Base-by-base conservation (phyloP, 2,888 invertebrate genomes). In the Drosophila meridionalis region DNA sequence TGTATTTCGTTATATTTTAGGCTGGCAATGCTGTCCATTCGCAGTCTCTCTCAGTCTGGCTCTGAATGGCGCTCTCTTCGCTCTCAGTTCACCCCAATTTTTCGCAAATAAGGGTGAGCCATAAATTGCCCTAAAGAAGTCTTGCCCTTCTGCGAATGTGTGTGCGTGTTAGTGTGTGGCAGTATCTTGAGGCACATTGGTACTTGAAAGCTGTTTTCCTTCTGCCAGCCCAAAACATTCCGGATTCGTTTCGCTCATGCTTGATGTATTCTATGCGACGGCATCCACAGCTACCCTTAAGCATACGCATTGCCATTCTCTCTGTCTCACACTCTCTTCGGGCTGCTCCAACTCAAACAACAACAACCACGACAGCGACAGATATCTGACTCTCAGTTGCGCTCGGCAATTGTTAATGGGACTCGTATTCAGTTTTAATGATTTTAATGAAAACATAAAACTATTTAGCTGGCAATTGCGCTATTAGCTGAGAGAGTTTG, bases 391-490 rank as follows among this genome's bases (percentile, higher is more conserved):
- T 43, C 70, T 56, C 70, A 26, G 42, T 30, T 32, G 36, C 68
- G 38, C 64, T 66, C 62, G 48, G 36, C 52, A 52, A 64, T 67
- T 74, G 69, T 69, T 76, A 83, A 83, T 79, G 66, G 55, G 45
- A 57, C 56, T 69, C 70, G 65, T 78, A 59, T 74, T 58, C 47
- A 71, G 56, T 71, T 72, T 62, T 38, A 72, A 87, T 77, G 77
- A 61, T 72, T 76, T 78, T 69, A 84, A 84, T 87, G 74, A 60
- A 36, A 53, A 20, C 67, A 69, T 78, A 67, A 82, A 87, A 76
- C 74, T 68, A 76, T 72, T 72, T 66, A 68, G 36, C 26, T 20
- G 53, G 14, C 20, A 67, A 70, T 68, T 66, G 45, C 36, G 20
- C 38, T 40, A 58, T 66, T 50, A 60, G 53, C 59, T 50, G 20